Evolutionary conservation across 92 coral and sea anemone genomes (phyloP).

Genomic region (Plumapathes pennacea): DNA sequence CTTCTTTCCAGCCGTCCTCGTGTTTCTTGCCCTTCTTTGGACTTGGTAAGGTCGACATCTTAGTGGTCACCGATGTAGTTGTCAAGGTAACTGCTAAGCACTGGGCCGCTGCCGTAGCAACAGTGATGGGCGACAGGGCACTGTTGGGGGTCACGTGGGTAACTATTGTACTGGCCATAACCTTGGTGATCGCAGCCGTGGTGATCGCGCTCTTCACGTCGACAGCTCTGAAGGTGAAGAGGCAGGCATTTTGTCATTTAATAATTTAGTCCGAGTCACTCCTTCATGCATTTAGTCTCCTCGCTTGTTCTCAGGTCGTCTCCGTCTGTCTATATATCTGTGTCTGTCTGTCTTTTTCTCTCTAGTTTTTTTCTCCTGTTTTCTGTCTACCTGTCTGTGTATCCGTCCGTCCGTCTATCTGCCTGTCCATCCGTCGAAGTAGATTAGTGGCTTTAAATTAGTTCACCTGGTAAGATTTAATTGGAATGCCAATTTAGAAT

Average conservation of each 20-base stretch:
- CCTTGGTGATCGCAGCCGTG: conserved; percentile 89
- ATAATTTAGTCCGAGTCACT: too few relatives aligned
- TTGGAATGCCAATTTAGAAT: too few relatives aligned
- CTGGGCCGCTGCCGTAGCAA: conserved; percentile 99
- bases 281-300: too few relatives aligned
- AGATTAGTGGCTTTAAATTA: too few relatives aligned
- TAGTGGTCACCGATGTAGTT: conserved; percentile 79
- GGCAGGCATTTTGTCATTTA: not conserved
- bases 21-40: conserved; percentile 89
- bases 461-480: too few relatives aligned
- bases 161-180: conserved; percentile 84
- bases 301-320: too few relatives aligned
- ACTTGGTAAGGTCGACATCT: conserved; percentile 76
- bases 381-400: too few relatives aligned
- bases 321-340: too few relatives aligned
- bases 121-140: conserved; percentile 94
- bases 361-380: too few relatives aligned
- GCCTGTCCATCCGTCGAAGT: too few relatives aligned
- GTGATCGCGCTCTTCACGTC: conserved; percentile 83
- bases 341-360: too few relatives aligned
- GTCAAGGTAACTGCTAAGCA: conserved; percentile 93
- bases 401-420: too few relatives aligned
- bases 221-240: conserved; percentile 41
- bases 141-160: conserved; percentile 90
- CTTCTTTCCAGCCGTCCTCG: conserved; percentile 99